phyloP scores from a whole-genome alignment of 2,113 vertebrate species.

The Rattus norvegicus region DNA sequence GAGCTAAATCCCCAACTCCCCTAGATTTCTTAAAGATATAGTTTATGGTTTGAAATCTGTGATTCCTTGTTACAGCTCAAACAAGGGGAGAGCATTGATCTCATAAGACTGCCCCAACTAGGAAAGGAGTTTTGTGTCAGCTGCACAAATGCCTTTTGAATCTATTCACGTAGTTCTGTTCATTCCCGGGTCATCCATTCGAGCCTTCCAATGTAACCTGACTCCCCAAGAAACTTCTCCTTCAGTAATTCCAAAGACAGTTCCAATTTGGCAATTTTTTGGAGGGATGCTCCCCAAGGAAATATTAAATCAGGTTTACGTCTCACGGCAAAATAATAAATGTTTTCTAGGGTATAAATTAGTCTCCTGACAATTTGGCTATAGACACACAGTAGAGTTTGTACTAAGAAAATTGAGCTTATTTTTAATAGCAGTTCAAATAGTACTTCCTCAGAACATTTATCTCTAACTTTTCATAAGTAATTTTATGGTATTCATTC shows the following conservation, averaged over 20 bases:
- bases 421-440: constrained; percentile 24
- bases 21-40: background rate
- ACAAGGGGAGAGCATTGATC: background rate
- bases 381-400: constrained; percentile 38
- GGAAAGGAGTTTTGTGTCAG: background rate
- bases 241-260: background rate
- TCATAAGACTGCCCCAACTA: background rate
- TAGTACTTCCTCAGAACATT: background rate
- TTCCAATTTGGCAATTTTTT: constrained; percentile 2
- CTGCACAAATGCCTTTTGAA: background rate
- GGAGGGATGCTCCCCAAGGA: constrained; percentile 6
- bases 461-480: background rate
- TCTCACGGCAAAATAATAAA: constrained; percentile 50
- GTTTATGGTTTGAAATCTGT: background rate
- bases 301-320: constrained; percentile 15
- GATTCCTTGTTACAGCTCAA: background rate
- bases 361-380: constrained; percentile 46
- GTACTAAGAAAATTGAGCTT: constrained; percentile 46
- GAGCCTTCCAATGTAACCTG: constrained; percentile 22
- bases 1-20: background rate
- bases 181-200: background rate
- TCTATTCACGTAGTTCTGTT: background rate
- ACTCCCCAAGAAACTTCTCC: background rate
- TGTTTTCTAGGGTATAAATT: constrained; percentile 45
- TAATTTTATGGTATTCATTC: background rate